Percentiles rank a stretch among this genome's conserved stretches.
Evolutionary conservation across 2,113 vertebrate species (phyloP).

Genomic region (Vanacampus margaritifer): DNA sequence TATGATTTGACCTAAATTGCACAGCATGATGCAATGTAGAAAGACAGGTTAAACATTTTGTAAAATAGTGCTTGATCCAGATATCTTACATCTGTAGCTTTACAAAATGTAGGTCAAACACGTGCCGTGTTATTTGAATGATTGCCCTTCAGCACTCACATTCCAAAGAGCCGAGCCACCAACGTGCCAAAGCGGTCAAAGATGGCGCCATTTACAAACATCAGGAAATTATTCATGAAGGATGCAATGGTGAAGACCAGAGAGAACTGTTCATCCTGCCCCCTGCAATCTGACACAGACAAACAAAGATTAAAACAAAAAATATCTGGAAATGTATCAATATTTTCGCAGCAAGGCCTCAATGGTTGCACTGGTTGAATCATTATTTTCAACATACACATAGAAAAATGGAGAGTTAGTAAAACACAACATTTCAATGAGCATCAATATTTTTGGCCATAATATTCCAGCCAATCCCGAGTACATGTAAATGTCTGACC

Average conservation of each 20-base stretch:
- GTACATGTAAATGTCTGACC: no score
- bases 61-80: not conserved
- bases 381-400: no score
- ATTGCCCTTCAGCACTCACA: constrained; percentile 70
- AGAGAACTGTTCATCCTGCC: constrained; percentile 83
- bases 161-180: constrained; percentile 76
- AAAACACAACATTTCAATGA: no score
- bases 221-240: constrained; percentile 89
- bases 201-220: constrained; percentile 79
- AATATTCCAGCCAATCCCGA: no score
- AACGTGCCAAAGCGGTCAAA: constrained; percentile 85
- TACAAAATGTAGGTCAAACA: not conserved
- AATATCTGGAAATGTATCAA: not conserved
- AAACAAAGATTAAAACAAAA: not conserved
- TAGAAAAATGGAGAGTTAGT: no score
- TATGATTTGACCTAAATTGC: no score
- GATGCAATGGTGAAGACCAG: constrained; percentile 87
- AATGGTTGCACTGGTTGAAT: no score
- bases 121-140: not conserved
- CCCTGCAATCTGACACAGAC: constrained; percentile 72
- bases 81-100: not conserved
- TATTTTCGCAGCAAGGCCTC: not conserved
- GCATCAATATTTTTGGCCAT: no score
- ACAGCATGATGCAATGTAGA: not conserved
- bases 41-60: not conserved